Conservation (phyloP, 2,797 vertebrate species). For the Pseudochaenichthys georgianus region DNA sequence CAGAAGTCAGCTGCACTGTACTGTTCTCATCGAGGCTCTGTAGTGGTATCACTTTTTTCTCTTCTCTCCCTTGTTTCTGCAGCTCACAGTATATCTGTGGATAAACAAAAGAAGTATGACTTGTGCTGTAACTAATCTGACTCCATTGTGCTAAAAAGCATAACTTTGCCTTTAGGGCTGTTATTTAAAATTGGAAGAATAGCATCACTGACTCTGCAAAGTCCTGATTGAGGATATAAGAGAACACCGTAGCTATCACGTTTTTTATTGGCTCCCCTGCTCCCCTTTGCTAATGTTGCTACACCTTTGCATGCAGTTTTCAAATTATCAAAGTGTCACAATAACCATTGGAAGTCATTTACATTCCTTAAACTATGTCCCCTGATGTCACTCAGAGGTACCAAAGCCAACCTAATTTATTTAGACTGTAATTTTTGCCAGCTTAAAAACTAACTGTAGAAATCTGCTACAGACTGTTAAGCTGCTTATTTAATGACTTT, state of each 20-base stretch:
- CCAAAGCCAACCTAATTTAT: neutral
- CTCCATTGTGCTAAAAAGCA: slow-evolving; percentile 3
- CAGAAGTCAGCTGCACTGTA: neutral
- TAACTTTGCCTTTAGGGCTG: neutral
- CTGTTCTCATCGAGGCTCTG: neutral
- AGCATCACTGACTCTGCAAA: neutral
- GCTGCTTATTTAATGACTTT: too few relatives aligned
- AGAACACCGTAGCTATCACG: neutral
- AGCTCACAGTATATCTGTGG: neutral
- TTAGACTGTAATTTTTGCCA: too few relatives aligned
- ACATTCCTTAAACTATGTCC: neutral
- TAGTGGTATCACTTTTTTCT: neutral
- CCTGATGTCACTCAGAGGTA: neutral
- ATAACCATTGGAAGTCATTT: too few relatives aligned
- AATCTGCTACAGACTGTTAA: too few relatives aligned
- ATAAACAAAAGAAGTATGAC: neutral
- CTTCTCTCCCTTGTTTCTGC: neutral
- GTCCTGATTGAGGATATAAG: neutral
- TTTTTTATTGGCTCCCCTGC: neutral
- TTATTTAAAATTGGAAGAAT: neutral
- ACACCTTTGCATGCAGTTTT: neutral
- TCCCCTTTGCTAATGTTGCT: neutral
- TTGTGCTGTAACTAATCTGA: neutral
- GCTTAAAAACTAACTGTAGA: too few relatives aligned
- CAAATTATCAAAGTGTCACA: neutral